Evolutionary conservation across 2,797 vertebrate species (phyloP).

Genomic region (Decapterus maruadsi): DNA sequence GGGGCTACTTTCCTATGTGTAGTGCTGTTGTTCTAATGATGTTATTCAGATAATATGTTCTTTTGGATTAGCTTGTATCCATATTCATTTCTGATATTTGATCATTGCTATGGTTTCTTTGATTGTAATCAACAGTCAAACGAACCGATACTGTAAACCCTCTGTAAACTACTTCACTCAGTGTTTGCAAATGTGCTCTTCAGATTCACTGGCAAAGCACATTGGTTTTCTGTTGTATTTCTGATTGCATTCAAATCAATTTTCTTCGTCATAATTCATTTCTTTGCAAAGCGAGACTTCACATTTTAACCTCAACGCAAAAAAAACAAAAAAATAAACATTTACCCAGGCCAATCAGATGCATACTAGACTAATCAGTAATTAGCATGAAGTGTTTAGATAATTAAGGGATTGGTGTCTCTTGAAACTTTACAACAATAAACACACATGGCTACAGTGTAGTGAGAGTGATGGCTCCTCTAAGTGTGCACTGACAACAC

Average conservation of each 20-base stretch:
- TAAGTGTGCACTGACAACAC: neutral
- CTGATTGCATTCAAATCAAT: neutral
- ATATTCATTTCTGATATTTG: neutral
- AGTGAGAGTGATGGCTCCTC: neutral
- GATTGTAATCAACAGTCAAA: neutral
- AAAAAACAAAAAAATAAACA: too few relatives aligned
- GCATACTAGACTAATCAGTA: conserved; percentile 19
- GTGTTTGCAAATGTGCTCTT: neutral
- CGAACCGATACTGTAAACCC: neutral
- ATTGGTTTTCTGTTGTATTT: neutral
- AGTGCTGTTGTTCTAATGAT: neutral
- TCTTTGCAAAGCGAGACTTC: neutral
- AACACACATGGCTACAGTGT: neutral
- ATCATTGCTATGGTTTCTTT: neutral
- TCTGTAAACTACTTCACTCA: neutral
- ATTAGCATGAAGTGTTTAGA: conserved; percentile 4
- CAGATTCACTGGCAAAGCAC: neutral
- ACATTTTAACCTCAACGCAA: neutral
- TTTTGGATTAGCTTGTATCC: neutral
- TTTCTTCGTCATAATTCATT: neutral
- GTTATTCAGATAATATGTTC: neutral
- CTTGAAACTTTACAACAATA: neutral
- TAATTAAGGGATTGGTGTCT: conserved; percentile 27
- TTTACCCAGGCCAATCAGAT: conserved; percentile 11
- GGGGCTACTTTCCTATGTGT: neutral